Evolutionary conservation across 2,113 vertebrate species (phyloP), one percentile per base, ranked within the genome.

Genomic region (Microtus richardsoni): DNA sequence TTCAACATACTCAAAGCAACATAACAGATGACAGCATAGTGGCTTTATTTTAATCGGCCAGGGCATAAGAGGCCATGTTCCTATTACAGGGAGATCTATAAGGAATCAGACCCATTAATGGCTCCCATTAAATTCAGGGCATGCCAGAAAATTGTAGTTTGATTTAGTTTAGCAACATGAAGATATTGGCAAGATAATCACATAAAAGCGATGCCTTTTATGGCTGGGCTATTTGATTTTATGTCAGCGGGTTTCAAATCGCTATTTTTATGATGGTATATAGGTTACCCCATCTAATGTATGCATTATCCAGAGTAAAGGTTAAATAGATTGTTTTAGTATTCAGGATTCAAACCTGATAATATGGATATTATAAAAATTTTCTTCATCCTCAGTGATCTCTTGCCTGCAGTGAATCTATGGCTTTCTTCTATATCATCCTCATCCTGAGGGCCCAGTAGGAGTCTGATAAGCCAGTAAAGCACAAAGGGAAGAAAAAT

Each of bases 161-260:
- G 98, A 99, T 99, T 99, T 99, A 99, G 98, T 98, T 98, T 98
- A 97, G 97, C 97, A 98, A 98, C 97, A 98, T 64, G 93, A 97
- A 98, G 98, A 98, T 98, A 99, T 99, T 99, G 98, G 98, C 98
- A 98, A 98, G 98, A 98, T 99, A 98, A 99, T 99, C 98, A 97
- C 98, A 98, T 99, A 98, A 98, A 98, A 98, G 97, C 94, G 97
- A 98, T 98, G 98, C 97, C 97, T 98, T 98, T 98, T 98, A 99
- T 97, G 97, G 97, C 98, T 96, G 82, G 98, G 98, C 97, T 98
- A 97, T 98, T 99, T 98, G 98, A 99, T 99, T 99, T 99, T 99
- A 99, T 98, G 98, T 98, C 98, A 98, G 98, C 47, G 96, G 98
- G 97, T 98, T 98, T 98, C 98, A 98, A 97, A 98, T 98, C 97